A percentile compares a stretch with the other conserved stretches of the same genome.
Conservation (phyloP, 2,888 invertebrate genomes). For the Spodoptera picta region DNA sequence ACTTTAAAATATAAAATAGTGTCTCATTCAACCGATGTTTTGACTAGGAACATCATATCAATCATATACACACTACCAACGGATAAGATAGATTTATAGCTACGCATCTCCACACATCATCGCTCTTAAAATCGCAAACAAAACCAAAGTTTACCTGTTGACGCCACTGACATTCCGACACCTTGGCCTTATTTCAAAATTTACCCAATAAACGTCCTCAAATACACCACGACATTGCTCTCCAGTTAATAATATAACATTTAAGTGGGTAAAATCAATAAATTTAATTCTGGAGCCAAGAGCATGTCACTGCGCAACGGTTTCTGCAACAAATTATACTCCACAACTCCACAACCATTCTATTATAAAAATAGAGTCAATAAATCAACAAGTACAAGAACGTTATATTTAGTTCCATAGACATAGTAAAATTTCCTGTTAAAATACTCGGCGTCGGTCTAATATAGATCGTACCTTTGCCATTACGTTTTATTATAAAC, state of each 20-base stretch:
- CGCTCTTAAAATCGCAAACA: conserved; percentile 11
- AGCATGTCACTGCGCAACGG: conserved; percentile 57
- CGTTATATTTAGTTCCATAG: conserved; percentile 50
- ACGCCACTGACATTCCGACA: conserved; percentile 13
- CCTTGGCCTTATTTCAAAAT: conserved; percentile 52
- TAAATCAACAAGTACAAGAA: conserved; percentile 53
- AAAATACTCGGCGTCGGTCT: conserved; percentile 23
- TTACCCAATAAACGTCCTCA: conserved; percentile 34
- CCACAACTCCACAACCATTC: conserved; percentile 51
- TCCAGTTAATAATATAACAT: conserved; percentile 42
- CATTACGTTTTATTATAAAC: conserved; percentile 21
- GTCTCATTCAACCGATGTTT: too few species aligned
- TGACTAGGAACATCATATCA: conserved; percentile 13
- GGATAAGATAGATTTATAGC: conserved; percentile 26
- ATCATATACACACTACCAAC: conserved; percentile 21
- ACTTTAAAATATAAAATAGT: too few species aligned
- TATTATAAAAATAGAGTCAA: conserved; percentile 63
- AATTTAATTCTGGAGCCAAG: conserved; percentile 64
- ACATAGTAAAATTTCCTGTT: conserved; percentile 46
- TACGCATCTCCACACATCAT: conserved; percentile 6
- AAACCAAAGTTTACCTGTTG: conserved; percentile 41
- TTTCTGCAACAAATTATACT: conserved; percentile 55
- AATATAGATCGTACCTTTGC: conserved; percentile 18
- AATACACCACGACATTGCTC: conserved; percentile 44
- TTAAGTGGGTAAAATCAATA: conserved; percentile 56